phyloP scores from a whole-genome alignment of 1,140 invertebrate species.

The Cyclargus thomasi region DNA sequence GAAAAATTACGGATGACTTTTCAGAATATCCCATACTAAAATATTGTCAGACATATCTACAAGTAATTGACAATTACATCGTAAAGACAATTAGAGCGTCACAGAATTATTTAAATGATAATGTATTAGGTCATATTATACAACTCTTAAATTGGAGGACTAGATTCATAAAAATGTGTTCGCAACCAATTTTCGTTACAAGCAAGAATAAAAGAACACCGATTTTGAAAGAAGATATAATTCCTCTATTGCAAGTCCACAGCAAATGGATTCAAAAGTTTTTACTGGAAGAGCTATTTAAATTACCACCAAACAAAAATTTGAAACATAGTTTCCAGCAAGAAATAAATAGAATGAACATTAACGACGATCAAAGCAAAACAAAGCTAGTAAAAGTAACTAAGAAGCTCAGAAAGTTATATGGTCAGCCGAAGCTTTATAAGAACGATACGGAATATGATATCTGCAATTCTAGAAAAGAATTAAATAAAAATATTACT shows the following conservation, averaged over 20 bases:
- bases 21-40: slow-evolving; percentile 72
- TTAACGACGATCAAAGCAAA: slow-evolving; percentile 36
- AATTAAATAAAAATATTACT: slow-evolving; percentile 40
- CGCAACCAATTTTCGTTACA: slow-evolving; percentile 43
- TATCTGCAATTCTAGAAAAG: slow-evolving; percentile 32
- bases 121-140: slow-evolving; percentile 38
- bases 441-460: slow-evolving; percentile 44
- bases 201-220: slow-evolving; percentile 48
- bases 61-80: slow-evolving; percentile 55
- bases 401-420: slow-evolving; percentile 55
- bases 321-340: slow-evolving; percentile 32
- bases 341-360: slow-evolving; percentile 30
- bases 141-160: slow-evolving; percentile 67
- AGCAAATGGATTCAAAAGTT: slow-evolving; percentile 76
- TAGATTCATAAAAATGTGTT: slow-evolving; percentile 62
- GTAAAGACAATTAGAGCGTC: slow-evolving; percentile 40
- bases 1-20: slow-evolving; percentile 63
- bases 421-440: slow-evolving; percentile 57
- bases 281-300: slow-evolving; percentile 53
- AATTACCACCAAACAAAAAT: slow-evolving; percentile 30
- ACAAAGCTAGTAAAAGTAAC: slow-evolving; percentile 40
- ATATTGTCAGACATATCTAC: slow-evolving; percentile 58
- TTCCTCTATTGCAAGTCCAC: slow-evolving; percentile 69
- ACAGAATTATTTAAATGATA: slow-evolving; percentile 36
- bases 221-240: slow-evolving; percentile 56